Evolutionary conservation across 2,113 vertebrate species (phyloP), one percentile per base, ranked within the genome.

Genomic region (Pan troglodytes): DNA sequence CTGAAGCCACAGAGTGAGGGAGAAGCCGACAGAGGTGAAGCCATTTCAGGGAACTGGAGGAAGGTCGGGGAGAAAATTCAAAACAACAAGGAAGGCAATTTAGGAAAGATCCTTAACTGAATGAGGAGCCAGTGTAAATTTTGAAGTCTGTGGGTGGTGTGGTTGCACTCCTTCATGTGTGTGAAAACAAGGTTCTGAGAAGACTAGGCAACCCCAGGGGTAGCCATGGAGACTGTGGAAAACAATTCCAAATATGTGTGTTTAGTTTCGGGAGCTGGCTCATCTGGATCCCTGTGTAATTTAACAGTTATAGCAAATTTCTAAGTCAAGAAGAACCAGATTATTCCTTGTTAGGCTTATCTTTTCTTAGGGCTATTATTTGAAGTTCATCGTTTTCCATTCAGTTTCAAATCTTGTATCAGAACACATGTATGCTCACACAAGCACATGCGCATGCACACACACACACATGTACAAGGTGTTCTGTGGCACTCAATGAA

Each of bases 231-330:
- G 67, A 96, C 84, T 70, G 43, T 11, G n/a, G 45, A 84, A 95
- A 97, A 97, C 88, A 95, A 88, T 87, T 76, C 88, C 84, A 97
- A 96, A 96, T 94, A 88, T 4, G 16, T 32, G 57, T 96, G 59
- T 95, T 95, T 85, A n/a, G 59, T 93, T 97, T 96, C 76, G 81
- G 50, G 64, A 94, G 57, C 48, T 84, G 45, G 70, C n/a, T 93
- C 38, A 6, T 45, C 50, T 45, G 50, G 9, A 82, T 81, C 70
- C 38, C 59, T 13, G 6, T 48, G 17, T 73, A 61, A 79, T 90
- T 88, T 48, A 92, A 40, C 6, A 92, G 95, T 90, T 76, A 73
- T 1, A 68, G 61, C 90, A 4, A 59, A 72, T 70, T 90, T 94
- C 72, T 87, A 88, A 96, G 64, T 75, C 68, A 72, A 27, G 45